Base-by-base conservation (phyloP, 2,888 invertebrate genomes). In the Fabriciana adippe region DNA sequence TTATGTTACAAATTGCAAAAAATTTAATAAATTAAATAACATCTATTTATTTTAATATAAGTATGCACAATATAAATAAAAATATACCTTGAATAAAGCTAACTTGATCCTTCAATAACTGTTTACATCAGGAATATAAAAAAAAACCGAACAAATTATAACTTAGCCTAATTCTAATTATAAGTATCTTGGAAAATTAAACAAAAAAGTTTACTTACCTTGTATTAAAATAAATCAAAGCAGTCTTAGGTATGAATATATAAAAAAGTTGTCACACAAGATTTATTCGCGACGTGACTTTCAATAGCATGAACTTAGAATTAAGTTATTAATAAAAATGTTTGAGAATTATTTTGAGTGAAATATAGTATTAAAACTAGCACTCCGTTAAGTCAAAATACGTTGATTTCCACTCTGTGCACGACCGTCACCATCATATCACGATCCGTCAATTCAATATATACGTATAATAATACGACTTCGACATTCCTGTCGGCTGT, bases 231-330 rank as follows among this genome's bases (percentile, higher is more conserved):
- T 48, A 26, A 31, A 59, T 59, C 26, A 41, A 41, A 21, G 59
- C 48, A 59, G 48, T 31, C 59, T 59, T 26, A 26, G n/a, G 48
- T 26, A 48, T 26, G 47, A 59, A 59, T 59, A 48, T 26, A 15
- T 48, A 59, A 59, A 59, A 59, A 59, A 59, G 48, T 59, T 59
- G 59, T 26, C 59, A 59, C 31, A 26, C 59, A 59, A 59, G 59
- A 31, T 48, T 48, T 16, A 48, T 26, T 41, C 35, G 26, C 26
- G 26, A 41, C 59, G n/a, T 13, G 26, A 48, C 13, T 26, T 59
- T n/a, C n/a, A 48, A 48, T n/a, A 59, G 48, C 48, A 48, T 48
- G 47, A 31, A 16, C 6, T 26, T n/a, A 26, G 48, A 16, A 26
- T 59, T 59, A 16, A 47, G 26, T 26, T 13, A 26, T 5, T 16